These are phyloP conservation scores for Mormyrus lacerda DNA, from an alignment of 2,113 vertebrate species.

Conservation along the genomic window DNA sequence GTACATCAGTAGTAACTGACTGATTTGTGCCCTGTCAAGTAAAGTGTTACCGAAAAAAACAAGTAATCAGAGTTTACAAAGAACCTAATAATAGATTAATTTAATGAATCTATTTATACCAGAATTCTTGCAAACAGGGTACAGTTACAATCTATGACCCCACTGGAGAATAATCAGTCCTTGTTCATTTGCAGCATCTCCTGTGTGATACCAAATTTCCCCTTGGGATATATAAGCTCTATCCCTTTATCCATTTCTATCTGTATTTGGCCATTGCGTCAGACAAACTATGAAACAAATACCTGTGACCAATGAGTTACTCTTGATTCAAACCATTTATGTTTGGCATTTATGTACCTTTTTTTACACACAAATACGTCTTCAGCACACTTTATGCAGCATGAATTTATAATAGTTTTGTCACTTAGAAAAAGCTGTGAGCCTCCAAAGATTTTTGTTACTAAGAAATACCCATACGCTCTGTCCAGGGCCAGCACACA, in stretches of 20 bases:
- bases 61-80: not conserved
- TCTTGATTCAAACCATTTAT: not conserved
- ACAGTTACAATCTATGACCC: not conserved
- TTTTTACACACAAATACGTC: not conserved
- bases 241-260: not conserved
- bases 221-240: not conserved
- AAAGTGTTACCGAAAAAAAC: not conserved
- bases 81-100: not conserved
- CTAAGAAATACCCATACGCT: not conserved
- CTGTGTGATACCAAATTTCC: not conserved
- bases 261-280: not conserved
- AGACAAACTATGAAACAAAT: not conserved
- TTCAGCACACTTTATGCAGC: not conserved
- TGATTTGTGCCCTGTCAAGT: not conserved
- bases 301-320: not conserved
- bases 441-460: not conserved
- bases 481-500: not conserved
- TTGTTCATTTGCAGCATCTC: not conserved
- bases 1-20: not conserved
- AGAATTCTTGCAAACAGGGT: not conserved
- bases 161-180: not conserved
- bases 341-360: not conserved
- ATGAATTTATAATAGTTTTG: not conserved
- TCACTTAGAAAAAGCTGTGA: not conserved
- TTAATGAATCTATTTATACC: not conserved